A percentile compares a stretch with the other conserved stretches of the same genome.
phyloP scores from a whole-genome alignment of 2,113 vertebrate species.

The Tichodroma muraria region DNA sequence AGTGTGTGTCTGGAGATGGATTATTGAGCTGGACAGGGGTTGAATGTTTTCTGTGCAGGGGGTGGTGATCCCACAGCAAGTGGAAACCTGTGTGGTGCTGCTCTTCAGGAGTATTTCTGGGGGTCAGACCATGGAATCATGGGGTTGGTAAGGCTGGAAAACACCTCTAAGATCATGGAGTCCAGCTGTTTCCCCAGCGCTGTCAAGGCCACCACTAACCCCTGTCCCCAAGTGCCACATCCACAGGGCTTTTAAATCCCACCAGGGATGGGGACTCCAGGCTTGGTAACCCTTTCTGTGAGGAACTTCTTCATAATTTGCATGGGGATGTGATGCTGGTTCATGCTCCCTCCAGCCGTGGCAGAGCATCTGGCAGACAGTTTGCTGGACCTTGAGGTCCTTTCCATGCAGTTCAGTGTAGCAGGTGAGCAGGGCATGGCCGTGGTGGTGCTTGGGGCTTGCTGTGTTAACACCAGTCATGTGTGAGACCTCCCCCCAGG shows the following conservation, averaged over 20 bases:
- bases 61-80: background rate
- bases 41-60: background rate
- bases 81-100: background rate
- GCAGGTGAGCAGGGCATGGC: background rate
- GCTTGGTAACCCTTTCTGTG: background rate
- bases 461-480: background rate
- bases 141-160: background rate
- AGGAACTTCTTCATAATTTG: background rate
- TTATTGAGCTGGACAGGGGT: background rate
- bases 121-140: background rate
- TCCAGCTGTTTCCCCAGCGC: background rate
- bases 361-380: background rate
- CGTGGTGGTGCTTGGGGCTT: background rate
- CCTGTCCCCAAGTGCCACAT: background rate
- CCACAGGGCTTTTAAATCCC: background rate
- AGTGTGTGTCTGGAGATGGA: background rate
- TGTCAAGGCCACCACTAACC: background rate
- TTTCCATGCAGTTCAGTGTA: background rate
- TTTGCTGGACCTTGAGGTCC: background rate
- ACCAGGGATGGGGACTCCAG: background rate
- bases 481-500: background rate
- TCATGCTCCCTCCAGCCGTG: background rate
- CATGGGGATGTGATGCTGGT: fast-evolving
- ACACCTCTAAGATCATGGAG: background rate
- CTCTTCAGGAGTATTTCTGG: background rate